A percentile compares a stretch with the other conserved stretches of the same genome.
phyloP scores from a whole-genome alignment of 2,888 invertebrate species.

The Phragmatobia fuliginosa region DNA sequence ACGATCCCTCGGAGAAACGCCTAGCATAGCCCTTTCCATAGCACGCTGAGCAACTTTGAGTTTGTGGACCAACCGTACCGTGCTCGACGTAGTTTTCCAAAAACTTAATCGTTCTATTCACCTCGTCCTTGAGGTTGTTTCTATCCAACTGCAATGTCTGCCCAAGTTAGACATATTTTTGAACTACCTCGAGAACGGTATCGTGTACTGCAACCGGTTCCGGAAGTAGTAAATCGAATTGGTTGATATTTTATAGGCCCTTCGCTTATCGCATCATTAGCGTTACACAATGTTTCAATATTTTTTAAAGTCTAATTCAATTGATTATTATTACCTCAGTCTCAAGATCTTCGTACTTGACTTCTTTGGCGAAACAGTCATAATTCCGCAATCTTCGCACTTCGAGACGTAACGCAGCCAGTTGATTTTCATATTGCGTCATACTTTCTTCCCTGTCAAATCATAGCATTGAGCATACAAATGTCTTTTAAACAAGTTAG shows the following conservation, averaged over 20 bases:
- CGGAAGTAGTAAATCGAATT: background rate
- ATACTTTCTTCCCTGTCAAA: conserved; percentile 72
- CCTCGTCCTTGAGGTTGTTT: no score
- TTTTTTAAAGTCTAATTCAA: background rate
- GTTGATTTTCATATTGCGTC: conserved; percentile 73
- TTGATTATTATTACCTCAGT: conserved; percentile 63
- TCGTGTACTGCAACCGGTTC: no score
- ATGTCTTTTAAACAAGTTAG: background rate
- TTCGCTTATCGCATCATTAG: background rate
- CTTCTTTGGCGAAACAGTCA: conserved; percentile 72
- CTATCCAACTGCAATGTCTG: no score
- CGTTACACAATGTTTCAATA: background rate
- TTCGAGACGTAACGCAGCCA: conserved; percentile 72
- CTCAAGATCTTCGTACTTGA: conserved; percentile 71
- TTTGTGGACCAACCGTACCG: no score
- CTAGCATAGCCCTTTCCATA: no score
- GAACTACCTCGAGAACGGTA: no score
- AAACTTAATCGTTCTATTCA: no score
- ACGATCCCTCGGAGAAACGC: no score
- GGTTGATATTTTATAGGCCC: background rate
- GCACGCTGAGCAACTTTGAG: no score
- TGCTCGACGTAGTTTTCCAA: no score
- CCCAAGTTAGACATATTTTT: no score
- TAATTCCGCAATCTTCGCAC: conserved; percentile 72
- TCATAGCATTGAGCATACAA: background rate